A percentile compares a stretch with the other conserved stretches of the same genome.
phyloP scores from a whole-genome alignment of 2,113 vertebrate species.

The Delphinus delphis region DNA sequence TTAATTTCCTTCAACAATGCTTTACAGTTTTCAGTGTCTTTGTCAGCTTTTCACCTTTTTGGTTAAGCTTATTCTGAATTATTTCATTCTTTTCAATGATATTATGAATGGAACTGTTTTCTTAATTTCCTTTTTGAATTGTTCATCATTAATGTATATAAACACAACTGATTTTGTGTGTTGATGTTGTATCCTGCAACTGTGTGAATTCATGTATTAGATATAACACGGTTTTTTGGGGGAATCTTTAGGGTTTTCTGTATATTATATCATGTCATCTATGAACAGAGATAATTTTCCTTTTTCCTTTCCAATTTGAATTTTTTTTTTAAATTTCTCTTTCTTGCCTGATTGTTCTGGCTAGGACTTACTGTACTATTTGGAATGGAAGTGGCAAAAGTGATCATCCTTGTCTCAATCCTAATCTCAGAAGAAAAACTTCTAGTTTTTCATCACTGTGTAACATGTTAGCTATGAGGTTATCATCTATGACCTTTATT shows the following conservation, averaged over 20 bases:
- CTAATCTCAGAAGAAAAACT: background rate
- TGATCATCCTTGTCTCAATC: background rate
- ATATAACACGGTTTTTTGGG: background rate
- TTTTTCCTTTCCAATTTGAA: background rate
- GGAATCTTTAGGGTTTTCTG: background rate
- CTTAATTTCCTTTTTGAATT: background rate
- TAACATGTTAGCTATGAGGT: background rate
- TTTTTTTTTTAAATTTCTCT: fast-evolving
- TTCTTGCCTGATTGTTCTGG: background rate
- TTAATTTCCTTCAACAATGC: background rate
- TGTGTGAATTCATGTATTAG: background rate
- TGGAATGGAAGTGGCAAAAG: background rate
- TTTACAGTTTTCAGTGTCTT: background rate
- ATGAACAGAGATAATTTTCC: background rate
- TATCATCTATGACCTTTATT: background rate
- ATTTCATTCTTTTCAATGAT: background rate
- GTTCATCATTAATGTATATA: background rate
- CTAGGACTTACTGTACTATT: background rate
- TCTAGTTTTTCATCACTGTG: background rate
- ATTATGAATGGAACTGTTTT: background rate
- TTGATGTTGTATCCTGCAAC: background rate
- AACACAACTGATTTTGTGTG: background rate
- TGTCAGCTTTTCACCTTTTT: background rate
- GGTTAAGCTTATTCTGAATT: background rate
- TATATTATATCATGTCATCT: background rate